Evolutionary conservation across 2,888 invertebrate species (phyloP), one percentile per base, ranked within the genome.

Genomic region (Temnothorax rugatulus): DNA sequence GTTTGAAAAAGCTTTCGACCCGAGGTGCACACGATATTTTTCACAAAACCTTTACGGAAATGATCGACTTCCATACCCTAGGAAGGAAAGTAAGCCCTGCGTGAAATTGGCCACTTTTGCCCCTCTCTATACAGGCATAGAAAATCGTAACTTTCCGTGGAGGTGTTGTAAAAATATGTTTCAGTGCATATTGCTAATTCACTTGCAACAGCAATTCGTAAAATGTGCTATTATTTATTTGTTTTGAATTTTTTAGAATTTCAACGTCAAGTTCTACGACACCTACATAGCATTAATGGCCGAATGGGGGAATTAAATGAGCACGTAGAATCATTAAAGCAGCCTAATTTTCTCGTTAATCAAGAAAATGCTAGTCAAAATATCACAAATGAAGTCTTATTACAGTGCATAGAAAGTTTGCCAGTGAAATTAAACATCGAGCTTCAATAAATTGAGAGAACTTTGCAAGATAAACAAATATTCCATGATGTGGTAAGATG

Each of bases 261-360:
- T 59, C 29, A 59, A 59, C 59, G 59, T 7, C 29, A 59, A 59
- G 59, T 29, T 59, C 59, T 59, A 59, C 34, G 18, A 61, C 34
- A 61, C 9, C 9, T 61, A 61, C 61, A 34, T 61, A 61, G 61
- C 34, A 61, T 61, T 61, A 34, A 61, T 61, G 61, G 61, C n/a
- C 34, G 61, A 18, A 61, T 61, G 9, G 9, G 18, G 9, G 18
- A 61, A 61, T 61, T 61, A 61, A 18, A 61, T 61, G 61, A 61
- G 4, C 18, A 61, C 34, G 34, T 61, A 61, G 34, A 61, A 34
- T 61, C 18, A 61, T 34, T 61, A 61, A 61, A 34, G 9, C 34
- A 59, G 21, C 11, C 29, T 59, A 59, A 59, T 29, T 34, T 61
- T 61, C 61, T 34, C 9, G 29, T 29, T 59, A 29, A 61, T 61